Base-by-base conservation (phyloP, 2,888 invertebrate species). In the Linnaemya vulpina region DNA sequence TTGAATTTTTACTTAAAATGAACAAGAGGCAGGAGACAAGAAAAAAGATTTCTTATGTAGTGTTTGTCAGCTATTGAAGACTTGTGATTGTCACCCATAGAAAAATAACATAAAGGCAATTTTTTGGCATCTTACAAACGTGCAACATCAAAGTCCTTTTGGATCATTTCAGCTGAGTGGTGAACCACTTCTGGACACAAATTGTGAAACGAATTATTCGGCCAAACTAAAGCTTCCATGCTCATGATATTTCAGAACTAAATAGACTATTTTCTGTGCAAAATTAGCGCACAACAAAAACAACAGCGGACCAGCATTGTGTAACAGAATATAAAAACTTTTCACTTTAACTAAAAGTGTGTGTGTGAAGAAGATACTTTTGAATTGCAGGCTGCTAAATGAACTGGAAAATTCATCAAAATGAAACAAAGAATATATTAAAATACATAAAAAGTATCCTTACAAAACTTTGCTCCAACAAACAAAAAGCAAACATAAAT, bases 341-440 rank as follows among this genome's bases (percentile, higher is more conserved):
- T 85, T 82, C 70, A 79, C 82, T 82, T 82, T 63, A 85, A 78
- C 74, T 75, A 62, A 81, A 71, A 73, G 62, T 77, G 20, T 58
- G 9, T 60, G 49, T 68, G 49, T 30, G 15, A 78, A 73, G 7
- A 76, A 76, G 7, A 76, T 70, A 68, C 60, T 70, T 68, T 75
- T 65, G 71, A 65, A 79, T 75, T 68, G 74, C 77, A 35, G 60
- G 53, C 80, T 81, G 53, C 80, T 81, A 86, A 86, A 86, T 86
- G 84, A 86, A 84, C 86, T 86, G 84, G 81, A 86, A 83, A 86
- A 78, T 80, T 74, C 70, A 81, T 76, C 60, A 84, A 84, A 75
- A 62, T 67, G 7, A 49, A 71, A 55, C 22, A 55, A 62, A 49
- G 70, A 70, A 62, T 49, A 84, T 70, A 74, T 30, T 75, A 10